Evolutionary conservation across 2,888 invertebrate species (phyloP).

Genomic region (Drosophila tripunctata): DNA sequence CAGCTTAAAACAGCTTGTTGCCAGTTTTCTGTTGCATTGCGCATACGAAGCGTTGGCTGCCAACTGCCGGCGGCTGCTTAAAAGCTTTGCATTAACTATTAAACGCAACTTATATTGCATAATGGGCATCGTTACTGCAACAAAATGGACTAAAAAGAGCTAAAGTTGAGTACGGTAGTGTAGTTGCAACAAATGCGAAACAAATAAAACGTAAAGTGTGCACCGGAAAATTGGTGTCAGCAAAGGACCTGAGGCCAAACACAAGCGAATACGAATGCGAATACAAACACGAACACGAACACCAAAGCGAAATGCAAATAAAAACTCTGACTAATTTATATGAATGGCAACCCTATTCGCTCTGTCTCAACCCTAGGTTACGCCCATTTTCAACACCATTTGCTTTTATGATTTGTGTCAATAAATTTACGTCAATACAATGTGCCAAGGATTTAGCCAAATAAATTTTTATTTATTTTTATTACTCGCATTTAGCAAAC

Average conservation of each 20-base stretch:
- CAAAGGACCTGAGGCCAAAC: constrained; percentile 42
- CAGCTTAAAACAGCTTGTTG: constrained; percentile 51
- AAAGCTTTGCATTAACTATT: constrained; percentile 80
- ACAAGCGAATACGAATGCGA: constrained; percentile 15
- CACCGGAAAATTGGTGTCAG: constrained; percentile 66
- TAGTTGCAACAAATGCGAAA: constrained; percentile 35
- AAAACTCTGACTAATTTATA: constrained; percentile 44
- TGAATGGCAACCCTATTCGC: background rate
- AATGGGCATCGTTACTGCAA: constrained; percentile 49
- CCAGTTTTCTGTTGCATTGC: constrained; percentile 41
- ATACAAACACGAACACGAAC: background rate
- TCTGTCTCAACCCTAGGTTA: background rate
- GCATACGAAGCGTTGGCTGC: constrained; percentile 51
- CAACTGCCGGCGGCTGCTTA: constrained; percentile 63
- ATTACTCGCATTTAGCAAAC: constrained; percentile 18
- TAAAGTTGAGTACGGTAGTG: background rate
- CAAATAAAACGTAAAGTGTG: constrained; percentile 51
- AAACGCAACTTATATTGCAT: constrained; percentile 75
- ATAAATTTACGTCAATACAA: constrained; percentile 54
- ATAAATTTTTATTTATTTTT: constrained; percentile 60
- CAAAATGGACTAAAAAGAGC: background rate
- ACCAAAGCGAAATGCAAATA: constrained; percentile 38
- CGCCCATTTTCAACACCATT: constrained; percentile 17
- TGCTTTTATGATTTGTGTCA: constrained; percentile 49
- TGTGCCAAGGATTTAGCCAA: constrained; percentile 36